Percentiles rank a stretch among this genome's conserved stretches.
Evolutionary conservation across 92 coral and sea anemone genomes (phyloP).

Genomic region (Parazoanthus swiftii): DNA sequence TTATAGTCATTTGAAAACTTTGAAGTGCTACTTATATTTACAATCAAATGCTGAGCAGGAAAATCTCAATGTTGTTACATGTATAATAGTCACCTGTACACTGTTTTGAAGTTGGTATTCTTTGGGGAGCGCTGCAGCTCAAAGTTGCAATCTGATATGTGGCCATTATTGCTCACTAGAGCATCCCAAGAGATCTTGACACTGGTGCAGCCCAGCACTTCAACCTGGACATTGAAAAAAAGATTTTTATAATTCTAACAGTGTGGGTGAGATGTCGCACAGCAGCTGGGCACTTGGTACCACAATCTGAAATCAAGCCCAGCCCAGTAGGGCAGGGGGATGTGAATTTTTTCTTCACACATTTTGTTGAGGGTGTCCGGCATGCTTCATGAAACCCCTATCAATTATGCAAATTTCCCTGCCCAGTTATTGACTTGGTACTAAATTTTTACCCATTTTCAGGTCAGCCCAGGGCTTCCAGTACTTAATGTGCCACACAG

Average conservation of each 20-base stretch:
- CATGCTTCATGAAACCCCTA: too few relatives aligned
- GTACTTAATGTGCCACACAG: too few relatives aligned
- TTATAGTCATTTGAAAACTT: too few relatives aligned
- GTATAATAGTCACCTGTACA: constrained; percentile 70
- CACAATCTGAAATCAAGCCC: too few relatives aligned
- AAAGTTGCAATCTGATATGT: constrained; percentile 80
- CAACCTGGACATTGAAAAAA: constrained; percentile 46
- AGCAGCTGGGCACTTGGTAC: background rate
- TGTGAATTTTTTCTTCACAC: too few relatives aligned
- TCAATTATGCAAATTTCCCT: too few relatives aligned
- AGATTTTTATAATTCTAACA: background rate
- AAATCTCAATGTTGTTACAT: too few relatives aligned
- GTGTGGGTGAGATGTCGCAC: background rate
- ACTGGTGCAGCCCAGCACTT: constrained; percentile 64
- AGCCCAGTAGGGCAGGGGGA: too few relatives aligned
- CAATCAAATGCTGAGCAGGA: background rate
- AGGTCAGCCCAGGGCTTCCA: too few relatives aligned
- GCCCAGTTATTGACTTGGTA: too few relatives aligned
- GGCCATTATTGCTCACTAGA: constrained; percentile 81
- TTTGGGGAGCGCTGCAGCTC: constrained; percentile 84
- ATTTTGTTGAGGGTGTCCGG: too few relatives aligned
- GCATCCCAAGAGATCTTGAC: constrained; percentile 81
- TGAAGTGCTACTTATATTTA: background rate
- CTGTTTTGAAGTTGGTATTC: constrained; percentile 56
- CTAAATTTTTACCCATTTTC: too few relatives aligned